Evolutionary conservation across 2,113 vertebrate genomes (phyloP), one percentile per base, ranked within the genome.

Genomic region (Podiceps cristatus): DNA sequence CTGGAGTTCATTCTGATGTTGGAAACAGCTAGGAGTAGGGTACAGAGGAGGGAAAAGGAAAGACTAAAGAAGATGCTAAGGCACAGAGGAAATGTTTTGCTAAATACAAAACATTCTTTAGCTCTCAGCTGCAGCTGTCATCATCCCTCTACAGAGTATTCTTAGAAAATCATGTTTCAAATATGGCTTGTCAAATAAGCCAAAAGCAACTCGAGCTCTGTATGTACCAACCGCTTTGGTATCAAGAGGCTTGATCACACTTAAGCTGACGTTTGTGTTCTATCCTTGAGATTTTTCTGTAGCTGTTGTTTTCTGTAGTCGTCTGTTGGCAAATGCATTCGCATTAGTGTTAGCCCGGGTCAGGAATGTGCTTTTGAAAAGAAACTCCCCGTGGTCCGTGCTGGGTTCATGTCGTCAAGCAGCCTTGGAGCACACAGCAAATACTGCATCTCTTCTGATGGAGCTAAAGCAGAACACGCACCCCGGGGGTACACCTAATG

Each of bases 331-430:
- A 72, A 29, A 60, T 31, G 44, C 42, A 42, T 18, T 75, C 45
- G 11, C 49, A 11, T 42, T 7, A 8, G 60, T 7, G 73, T 49
- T 52, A 93, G 60, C 40, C 53, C 18, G 69, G 84, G 52, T 94
- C 69, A 91, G 87, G 53, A 91, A 91, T 44, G 84, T 68, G 91
- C 87, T 95, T 93, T 81, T 49, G 73, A 15, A 85, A 84, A 64
- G 68, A 25, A 87, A 33, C 27, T 81, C 55, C 55, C 0, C 0
- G n/a, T 33, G 82, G 67, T 88, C 72, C 63, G 50, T 16, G 68
- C 12, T 11, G 68, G 42, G 47, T 42, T 89, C 45, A 13, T 37
- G 23, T 40, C 40, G 35, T 29, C 56, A 56, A 40, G 64, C 50
- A 87, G 59, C 75, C 79, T 66, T 50, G 55, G 35, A 83, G 69